Conservation (phyloP, 2,888 invertebrate genomes). For the Apocheima hispidaria region DNA sequence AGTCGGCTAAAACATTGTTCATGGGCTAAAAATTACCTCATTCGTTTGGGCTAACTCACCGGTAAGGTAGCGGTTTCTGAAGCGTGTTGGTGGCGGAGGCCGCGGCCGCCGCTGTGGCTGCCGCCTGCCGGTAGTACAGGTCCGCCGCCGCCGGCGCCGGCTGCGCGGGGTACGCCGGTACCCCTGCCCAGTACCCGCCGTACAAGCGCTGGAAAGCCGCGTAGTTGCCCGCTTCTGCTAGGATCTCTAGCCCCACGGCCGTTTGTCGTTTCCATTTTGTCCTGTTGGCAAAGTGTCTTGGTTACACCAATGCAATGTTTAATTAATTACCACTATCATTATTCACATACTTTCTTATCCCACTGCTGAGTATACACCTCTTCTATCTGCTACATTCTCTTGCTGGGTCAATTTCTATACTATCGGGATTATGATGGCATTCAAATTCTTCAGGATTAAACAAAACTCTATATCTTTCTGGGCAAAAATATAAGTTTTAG, state of each 20-base stretch:
- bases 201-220: constrained; percentile 99
- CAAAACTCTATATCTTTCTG: too few species aligned
- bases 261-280: constrained; percentile 99
- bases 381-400: not conserved
- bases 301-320: not conserved
- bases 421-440: too few species aligned
- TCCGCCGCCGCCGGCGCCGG: constrained; percentile 90
- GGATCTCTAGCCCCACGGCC: constrained; percentile 97
- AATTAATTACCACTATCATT: not conserved
- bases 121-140: constrained; percentile 93
- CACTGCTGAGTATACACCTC: not conserved
- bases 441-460: too few species aligned
- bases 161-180: constrained; percentile 89
- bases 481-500: too few species aligned
- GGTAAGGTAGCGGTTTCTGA: constrained; percentile 95
- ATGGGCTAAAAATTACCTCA: not conserved
- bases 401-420: too few species aligned
- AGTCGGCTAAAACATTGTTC: too few species aligned
- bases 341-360: not conserved
- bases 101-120: constrained; percentile 89
- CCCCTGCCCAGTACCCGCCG: constrained; percentile 91
- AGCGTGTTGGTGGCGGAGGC: constrained; percentile 88
- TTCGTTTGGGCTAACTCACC: constrained; percentile 61
- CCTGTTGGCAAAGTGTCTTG: constrained; percentile 79
- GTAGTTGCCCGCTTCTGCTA: constrained; percentile 99